Conservation (phyloP, 1,140 invertebrate species). For the Potamilus streckersoni region DNA sequence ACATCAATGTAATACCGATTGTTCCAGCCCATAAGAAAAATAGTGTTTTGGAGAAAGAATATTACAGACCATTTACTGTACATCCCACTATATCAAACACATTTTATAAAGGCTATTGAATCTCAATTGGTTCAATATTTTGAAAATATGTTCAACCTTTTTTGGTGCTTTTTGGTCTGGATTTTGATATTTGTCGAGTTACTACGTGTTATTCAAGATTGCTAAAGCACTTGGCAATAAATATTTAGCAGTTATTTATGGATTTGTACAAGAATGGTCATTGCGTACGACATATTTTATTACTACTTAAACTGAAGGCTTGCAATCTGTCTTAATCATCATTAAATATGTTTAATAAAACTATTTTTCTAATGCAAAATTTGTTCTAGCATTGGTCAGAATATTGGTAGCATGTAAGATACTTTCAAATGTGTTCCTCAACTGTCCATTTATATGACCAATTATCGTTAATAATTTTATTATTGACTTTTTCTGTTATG, state of each 20-base stretch:
- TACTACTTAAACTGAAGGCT: conserved; percentile 5
- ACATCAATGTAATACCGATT: conserved; percentile 8
- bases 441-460: background rate
- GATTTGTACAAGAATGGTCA: background rate
- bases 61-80: background rate
- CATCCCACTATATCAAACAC: conserved; percentile 7
- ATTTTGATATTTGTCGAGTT: background rate
- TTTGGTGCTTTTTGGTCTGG: conserved; percentile 9
- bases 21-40: background rate
- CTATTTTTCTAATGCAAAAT: conserved; percentile 6
- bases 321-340: conserved; percentile 4
- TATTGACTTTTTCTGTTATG: background rate
- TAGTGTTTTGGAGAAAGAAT: conserved; percentile 4
- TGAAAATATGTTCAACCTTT: conserved; percentile 1
- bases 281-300: background rate
- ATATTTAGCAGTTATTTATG: background rate
- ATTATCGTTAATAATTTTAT: background rate
- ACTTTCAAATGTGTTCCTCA: conserved; percentile 3
- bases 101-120: conserved; percentile 13
- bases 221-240: conserved; percentile 13
- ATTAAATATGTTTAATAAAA: conserved; percentile 1
- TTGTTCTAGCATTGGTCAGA: background rate
- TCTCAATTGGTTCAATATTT: conserved; percentile 2
- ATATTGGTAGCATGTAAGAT: background rate
- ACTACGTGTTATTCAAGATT: conserved; percentile 3